Evolutionary conservation across 2,797 vertebrate genomes (phyloP), one percentile per base, ranked within the genome.

Genomic region (Gobio occitaniae): DNA sequence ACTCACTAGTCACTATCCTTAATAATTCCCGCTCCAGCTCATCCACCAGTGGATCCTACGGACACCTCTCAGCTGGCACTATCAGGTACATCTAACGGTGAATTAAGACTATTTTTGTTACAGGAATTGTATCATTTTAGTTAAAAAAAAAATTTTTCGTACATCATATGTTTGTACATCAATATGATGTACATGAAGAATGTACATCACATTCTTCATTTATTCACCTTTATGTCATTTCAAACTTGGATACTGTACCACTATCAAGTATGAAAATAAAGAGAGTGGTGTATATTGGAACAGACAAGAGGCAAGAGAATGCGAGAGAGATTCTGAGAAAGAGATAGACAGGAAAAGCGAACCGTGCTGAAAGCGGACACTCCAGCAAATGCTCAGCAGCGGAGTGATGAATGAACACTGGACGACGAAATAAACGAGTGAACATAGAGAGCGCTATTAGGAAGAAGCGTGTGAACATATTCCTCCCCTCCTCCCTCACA

Each of bases 21-120:
- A 99, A 99, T 94, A 99, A 98, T 94, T 99, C 98, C 13, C 96
- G 97, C 89, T 98, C 97, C 94, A 99, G 98, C 93, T 99, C 98
- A 0, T 99, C 98, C 92, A 97, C 97, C 89, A 98, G 97, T 92
- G 98, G 98, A 87, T 99, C 98, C 82, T 99, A 99, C 0, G 98
- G 98, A n/a, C 98, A 99, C 93, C 96, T 99, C 90, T 98, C 98
- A 50, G 98, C 97, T 12, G 98, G 98, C 86, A 96, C 98, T 93
- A 96, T 99, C 95, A 99, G 98, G 98, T 99, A 89, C 12, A 11
- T 80, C 21, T 29, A 29, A 78, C 19, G n/a, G 0, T 76, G 5
- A 76, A 76, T 75, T 8, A 54, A 36, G 17, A 21, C 6, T 3
- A 32, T 11, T 6, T 32, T 52, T 32, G 29, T 72, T 3, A 32